Evolutionary conservation across 2,797 vertebrate genomes (phyloP).

Genomic region (Lophura swinhoii): DNA sequence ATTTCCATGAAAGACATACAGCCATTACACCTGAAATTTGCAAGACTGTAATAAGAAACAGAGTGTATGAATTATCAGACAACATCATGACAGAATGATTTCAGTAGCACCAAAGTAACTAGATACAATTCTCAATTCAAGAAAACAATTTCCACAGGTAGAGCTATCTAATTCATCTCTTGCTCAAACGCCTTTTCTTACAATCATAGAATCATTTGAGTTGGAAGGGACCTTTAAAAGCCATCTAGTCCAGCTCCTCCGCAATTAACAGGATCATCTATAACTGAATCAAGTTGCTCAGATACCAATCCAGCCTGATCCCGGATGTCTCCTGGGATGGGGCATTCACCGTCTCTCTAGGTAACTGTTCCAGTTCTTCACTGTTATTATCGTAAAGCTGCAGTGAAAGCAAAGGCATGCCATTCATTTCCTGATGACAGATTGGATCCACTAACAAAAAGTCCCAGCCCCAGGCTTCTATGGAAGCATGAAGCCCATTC

Average conservation of each 20-base stretch:
- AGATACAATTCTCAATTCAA: neutral
- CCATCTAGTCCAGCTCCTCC: too few species aligned
- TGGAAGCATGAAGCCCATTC: neutral
- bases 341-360: too few species aligned
- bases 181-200: neutral
- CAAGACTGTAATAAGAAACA: neutral
- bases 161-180: neutral
- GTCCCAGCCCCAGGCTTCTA: neutral
- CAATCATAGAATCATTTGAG: too few species aligned
- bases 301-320: too few species aligned
- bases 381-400: neutral
- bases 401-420: neutral
- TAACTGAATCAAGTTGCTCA: too few species aligned
- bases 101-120: neutral
- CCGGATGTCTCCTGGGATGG: too few species aligned
- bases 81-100: neutral
- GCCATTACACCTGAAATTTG: fast-evolving
- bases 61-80: neutral
- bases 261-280: too few species aligned
- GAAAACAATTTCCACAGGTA: neutral
- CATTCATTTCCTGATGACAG: neutral
- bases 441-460: neutral
- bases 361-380: too few species aligned
- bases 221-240: too few species aligned
- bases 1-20: neutral